Base-by-base conservation (phyloP, 2,888 invertebrate species). In the Noctua comes region DNA sequence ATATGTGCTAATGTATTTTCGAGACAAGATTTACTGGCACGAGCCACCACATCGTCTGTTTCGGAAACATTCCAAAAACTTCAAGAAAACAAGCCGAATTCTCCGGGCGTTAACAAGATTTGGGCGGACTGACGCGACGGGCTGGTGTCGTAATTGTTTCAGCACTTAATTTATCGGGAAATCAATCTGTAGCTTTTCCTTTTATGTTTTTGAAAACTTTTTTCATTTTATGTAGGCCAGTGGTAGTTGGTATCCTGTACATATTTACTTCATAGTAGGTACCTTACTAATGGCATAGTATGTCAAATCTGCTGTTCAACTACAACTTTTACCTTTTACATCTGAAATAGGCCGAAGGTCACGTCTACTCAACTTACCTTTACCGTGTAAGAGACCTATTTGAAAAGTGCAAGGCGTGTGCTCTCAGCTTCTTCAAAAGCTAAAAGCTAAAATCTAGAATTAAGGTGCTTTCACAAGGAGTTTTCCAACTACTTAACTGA, bases 1-100 rank as follows among this genome's bases (percentile, higher is more conserved):
- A 74, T 64, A 70, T 65, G 70, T 74, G 73, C 59, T 71, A 75
- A 80, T 84, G 73, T 88, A 78, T 84, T 88, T 83, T 69, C 59
- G 70, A 73, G 66, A 73, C 66, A 62, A 40, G 43, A 74, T 86
- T 80, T 84, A 77, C 71, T 84, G 79, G 76, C 78, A 70, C 70
- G 24, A 73, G 54, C 73, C 76, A 79, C 27, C 54, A 59, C 66
- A 10, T 51, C 27, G 54, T 72, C 64, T 31, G 68, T 73, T 77
- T 76, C 74, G 43, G 65, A 72, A 70, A 72, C 72, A 68, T 77
- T 77, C 51, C 51, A 66, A 77, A 77, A 65, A 65, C 36, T 48
- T 82, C n/a, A 59, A 73, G 48, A 70, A 79, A 76, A 77, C n/a
- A 43, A 59, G 8, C 18, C 1, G 16, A 73, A 71, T 77, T 51